Base-by-base conservation (phyloP, 2,113 vertebrate genomes). In the Sander vitreus region DNA sequence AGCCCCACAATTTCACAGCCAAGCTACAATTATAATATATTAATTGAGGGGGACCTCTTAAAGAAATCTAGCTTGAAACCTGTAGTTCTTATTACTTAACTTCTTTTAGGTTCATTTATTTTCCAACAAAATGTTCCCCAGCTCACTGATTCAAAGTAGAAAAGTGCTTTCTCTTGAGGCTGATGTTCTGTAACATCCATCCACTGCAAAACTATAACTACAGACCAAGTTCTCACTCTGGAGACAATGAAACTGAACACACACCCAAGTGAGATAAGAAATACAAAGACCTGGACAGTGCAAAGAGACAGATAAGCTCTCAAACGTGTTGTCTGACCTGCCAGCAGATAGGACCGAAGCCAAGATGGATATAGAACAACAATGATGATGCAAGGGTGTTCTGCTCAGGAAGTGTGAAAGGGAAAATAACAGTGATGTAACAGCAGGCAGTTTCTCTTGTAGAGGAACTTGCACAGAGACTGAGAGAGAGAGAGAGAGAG, bases 401-500 rank as follows among this genome's bases (percentile, higher is more conserved):
- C n/a, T 1, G 6, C 55, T 43, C 19, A 33, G 1, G 9, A 1
- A 4, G 70, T 2, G 84, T 80, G 83, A 78, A 89, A 1, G 63
- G 43, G 55, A 80, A 75, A 81, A 72, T 12, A 63, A 65, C 55
- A 78, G 45, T 90, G 82, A 85, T 82, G 80, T 16, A 81, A 91
- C 50, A n/a, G 14, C 21, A 23, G 12, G 13, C 69, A 83, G 85
- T 89, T 90, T 85, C 86, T 88, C 73, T 45, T 2, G 6, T 16
- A 9, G 13, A 83, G 55, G 48, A 78, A 76, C 53, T 83, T 63
- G 73, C 30, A 54, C n/a, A 19, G 6, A 65, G 21, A 54, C 10
- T 62, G 21, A 64, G 30, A 53, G 12, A 19, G 6, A 65, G 19
- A 67, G 33, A 33, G 33, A 33, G 30, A 51, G 12, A 75, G 15